Evolutionary conservation across 2,113 vertebrate genomes (phyloP), one percentile per base, ranked within the genome.

Genomic region (Oenanthe melanoleuca): DNA sequence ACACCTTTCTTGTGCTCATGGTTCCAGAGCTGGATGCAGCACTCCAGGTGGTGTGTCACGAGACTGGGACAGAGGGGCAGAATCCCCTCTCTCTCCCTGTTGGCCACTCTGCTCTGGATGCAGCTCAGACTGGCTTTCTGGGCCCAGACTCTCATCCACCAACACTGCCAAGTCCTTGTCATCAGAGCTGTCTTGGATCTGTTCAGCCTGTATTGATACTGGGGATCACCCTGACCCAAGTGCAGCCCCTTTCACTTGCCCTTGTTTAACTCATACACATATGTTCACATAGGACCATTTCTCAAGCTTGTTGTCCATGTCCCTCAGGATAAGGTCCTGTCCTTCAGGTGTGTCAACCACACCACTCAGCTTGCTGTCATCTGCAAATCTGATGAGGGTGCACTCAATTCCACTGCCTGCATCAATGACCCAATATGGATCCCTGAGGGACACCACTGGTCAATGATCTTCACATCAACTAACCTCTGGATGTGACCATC

Each of bases 71-170:
- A 37, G 44, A 63, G 56, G 6, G 2, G 17, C 9, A 67, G 16
- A 91, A 63, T 50, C 5, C 4, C 13, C 16, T 69, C 24, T 12
- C 6, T 52, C 0, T 0, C 11, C 20, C 33, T 34, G 14, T 33
- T 61, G 47, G 1, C 13, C 19, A 14, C 2, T 1, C 11, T 56
- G 11, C 23, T 45, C 47, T 56, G 9, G 29, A 23, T 57, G 14
- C 14, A 63, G 37, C 14, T 28, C 12, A 70, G 49, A 63, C 13
- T 64, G 33, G 12, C 33, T 50, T 26, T 86, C 37, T 31, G 42
- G n/a, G 10, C 10, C 8, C 16, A 44, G 23, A 8, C 49, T 50
- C 29, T 34, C 29, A 52, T 4, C 7, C 29, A 70, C 17, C 7
- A 52, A 12, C 11, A 45, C 3, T 2, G 15, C 7, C 14, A 59